These are phyloP conservation scores for Cosmia pyralina DNA, from an alignment of 2,888 invertebrate species.

Conservation along the genomic window DNA sequence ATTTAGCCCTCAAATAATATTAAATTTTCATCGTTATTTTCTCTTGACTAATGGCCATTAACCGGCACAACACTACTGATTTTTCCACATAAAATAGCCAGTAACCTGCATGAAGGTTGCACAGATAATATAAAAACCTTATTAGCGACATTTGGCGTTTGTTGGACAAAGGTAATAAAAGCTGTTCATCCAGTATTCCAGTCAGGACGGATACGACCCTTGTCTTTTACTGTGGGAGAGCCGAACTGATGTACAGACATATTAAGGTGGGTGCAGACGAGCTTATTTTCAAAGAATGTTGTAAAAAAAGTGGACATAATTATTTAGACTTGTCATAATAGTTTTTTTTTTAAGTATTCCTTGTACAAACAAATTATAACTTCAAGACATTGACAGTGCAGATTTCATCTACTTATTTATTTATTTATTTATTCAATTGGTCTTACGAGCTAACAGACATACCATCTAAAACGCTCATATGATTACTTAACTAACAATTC, in stretches of 20 bases:
- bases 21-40: neutral
- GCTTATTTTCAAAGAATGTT: neutral
- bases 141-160: conserved; percentile 58
- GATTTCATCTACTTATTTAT: too few relatives aligned
- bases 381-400: neutral
- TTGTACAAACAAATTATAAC: neutral
- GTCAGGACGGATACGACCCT: conserved; percentile 55
- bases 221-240: conserved; percentile 52
- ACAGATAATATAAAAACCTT: conserved; percentile 29
- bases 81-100: neutral
- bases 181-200: conserved; percentile 36
- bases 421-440: too few relatives aligned
- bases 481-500: too few relatives aligned
- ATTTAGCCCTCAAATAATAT: neutral
- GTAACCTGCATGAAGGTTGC: conserved; percentile 12
- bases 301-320: neutral
- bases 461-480: too few relatives aligned
- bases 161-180: conserved; percentile 41
- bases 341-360: too few relatives aligned
- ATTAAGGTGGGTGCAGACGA: conserved; percentile 27
- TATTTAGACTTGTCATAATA: too few relatives aligned
- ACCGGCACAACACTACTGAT: neutral
- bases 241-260: conserved; percentile 19
- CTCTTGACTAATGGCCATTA: neutral
- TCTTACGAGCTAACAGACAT: too few relatives aligned